Percentiles rank a stretch among this genome's conserved stretches.
Evolutionary conservation across 92 coral and sea anemone genomes (phyloP).

Genomic region (Parazoanthus darwini): DNA sequence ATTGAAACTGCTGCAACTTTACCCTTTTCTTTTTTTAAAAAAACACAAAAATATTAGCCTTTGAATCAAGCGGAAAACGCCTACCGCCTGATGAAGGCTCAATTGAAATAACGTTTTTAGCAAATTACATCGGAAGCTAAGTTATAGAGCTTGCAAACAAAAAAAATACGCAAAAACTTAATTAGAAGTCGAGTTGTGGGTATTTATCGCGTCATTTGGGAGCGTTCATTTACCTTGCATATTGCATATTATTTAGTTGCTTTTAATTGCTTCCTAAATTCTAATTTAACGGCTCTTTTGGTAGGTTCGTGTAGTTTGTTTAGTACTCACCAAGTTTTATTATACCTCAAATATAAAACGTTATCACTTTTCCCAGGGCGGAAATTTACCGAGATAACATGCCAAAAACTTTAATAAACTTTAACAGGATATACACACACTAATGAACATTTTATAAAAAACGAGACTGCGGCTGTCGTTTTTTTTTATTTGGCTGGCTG

Average conservation of each 20-base stretch:
- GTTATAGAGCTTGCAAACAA: constrained; percentile 49
- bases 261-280: constrained; percentile 83
- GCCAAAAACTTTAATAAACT: constrained; percentile 74
- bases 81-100: constrained; percentile 40
- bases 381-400: constrained; percentile 80
- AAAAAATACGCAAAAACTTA: constrained; percentile 57
- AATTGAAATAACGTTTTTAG: constrained; percentile 56
- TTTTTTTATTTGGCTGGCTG: constrained; percentile 66
- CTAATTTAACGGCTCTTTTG: constrained; percentile 84
- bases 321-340: constrained; percentile 86
- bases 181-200: constrained; percentile 56
- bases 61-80: constrained; percentile 63
- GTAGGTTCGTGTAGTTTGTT: constrained; percentile 76
- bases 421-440: constrained; percentile 80
- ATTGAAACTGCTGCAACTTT: not conserved
- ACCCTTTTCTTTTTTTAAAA: not conserved
- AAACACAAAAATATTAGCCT: constrained; percentile 44
- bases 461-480: constrained; percentile 40
- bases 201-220: constrained; percentile 51
- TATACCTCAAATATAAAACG: constrained; percentile 79
- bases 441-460: constrained; percentile 73
- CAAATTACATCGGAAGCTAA: constrained; percentile 76
- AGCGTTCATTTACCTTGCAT: constrained; percentile 48
- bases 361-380: constrained; percentile 67
- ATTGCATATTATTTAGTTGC: constrained; percentile 67